Conservation (phyloP, 2,888 invertebrate species). For the Cryptocephalus primarius region DNA sequence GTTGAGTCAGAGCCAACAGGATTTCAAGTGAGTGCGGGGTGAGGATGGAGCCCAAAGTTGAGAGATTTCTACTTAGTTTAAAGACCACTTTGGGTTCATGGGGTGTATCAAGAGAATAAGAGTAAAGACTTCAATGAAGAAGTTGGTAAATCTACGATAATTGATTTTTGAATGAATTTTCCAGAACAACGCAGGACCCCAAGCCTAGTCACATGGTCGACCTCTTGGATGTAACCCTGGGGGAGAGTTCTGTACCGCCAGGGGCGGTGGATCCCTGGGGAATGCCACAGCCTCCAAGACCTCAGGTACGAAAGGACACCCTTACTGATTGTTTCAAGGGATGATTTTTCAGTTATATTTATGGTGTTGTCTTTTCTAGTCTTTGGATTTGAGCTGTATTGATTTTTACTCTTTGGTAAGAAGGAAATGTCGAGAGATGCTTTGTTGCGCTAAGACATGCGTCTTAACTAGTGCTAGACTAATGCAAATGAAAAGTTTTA, state of each 20-base stretch:
- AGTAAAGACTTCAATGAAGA: too few species aligned
- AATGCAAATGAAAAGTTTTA: too few species aligned
- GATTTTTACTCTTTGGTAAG: constrained; percentile 20
- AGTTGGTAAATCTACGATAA: too few species aligned
- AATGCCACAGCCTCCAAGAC: constrained; percentile 44
- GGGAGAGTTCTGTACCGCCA: constrained; percentile 40
- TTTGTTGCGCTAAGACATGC: background rate
- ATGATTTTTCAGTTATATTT: too few species aligned
- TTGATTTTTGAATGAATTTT: too few species aligned
- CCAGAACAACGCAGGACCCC: constrained; percentile 18
- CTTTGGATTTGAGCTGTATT: constrained; percentile 23
- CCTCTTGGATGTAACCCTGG: constrained; percentile 70
- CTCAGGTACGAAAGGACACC: constrained; percentile 39
- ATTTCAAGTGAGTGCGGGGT: constrained; percentile 73
- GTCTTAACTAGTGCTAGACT: too few species aligned
- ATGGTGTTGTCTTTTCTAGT: constrained; percentile 15
- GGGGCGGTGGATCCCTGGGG: constrained; percentile 66
- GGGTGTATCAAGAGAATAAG: too few species aligned
- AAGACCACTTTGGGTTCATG: too few species aligned
- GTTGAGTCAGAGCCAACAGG: constrained; percentile 83
- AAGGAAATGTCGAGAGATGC: constrained; percentile 5
- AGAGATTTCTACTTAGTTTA: background rate
- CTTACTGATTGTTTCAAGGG: too few species aligned
- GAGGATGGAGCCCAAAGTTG: too few species aligned
- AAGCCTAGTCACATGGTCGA: constrained; percentile 63